A percentile compares a stretch with the other conserved stretches of the same genome.
phyloP scores from a whole-genome alignment of 2,888 invertebrate species.

The Drosophila melanosoma region DNA sequence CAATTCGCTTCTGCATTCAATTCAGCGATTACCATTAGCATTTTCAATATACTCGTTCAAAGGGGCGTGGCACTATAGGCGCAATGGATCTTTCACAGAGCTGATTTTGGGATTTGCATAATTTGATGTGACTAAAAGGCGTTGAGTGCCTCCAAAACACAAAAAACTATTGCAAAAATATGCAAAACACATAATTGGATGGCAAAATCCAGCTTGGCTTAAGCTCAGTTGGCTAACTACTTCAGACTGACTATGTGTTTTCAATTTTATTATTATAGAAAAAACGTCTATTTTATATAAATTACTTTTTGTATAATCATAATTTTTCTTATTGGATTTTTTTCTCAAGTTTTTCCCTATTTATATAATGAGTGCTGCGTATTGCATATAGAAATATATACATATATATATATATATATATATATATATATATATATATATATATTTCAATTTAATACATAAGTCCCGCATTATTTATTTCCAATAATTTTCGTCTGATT shows the following conservation, averaged over 20 bases:
- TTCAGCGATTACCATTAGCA: constrained; percentile 47
- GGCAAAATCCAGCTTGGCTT: not conserved
- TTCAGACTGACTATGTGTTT: not conserved
- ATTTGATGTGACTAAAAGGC: constrained; percentile 40
- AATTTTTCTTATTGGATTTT: not conserved
- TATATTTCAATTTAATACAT: not conserved
- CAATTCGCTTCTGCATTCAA: not conserved
- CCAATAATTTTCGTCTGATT: constrained; percentile 19
- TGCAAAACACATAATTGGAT: constrained; percentile 5
- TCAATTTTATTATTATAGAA: not conserved
- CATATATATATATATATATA: too few relatives aligned
- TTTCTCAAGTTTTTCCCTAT: not conserved
- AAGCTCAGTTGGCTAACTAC: not conserved
- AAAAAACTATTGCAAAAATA: constrained; percentile 38
- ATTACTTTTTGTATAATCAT: not conserved
- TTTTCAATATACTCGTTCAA: constrained; percentile 61
- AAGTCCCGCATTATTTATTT: constrained; percentile 9
- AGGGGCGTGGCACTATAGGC: constrained; percentile 42
- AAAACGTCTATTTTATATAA: not conserved
- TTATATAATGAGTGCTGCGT: not conserved
- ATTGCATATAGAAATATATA: too few relatives aligned
- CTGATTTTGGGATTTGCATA: constrained; percentile 63
- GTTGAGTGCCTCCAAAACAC: not conserved
- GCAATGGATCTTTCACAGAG: constrained; percentile 42
- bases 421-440: too few relatives aligned